Evolutionary conservation across 2,113 vertebrate genomes (phyloP).

Genomic region (Anguilla japonica): DNA sequence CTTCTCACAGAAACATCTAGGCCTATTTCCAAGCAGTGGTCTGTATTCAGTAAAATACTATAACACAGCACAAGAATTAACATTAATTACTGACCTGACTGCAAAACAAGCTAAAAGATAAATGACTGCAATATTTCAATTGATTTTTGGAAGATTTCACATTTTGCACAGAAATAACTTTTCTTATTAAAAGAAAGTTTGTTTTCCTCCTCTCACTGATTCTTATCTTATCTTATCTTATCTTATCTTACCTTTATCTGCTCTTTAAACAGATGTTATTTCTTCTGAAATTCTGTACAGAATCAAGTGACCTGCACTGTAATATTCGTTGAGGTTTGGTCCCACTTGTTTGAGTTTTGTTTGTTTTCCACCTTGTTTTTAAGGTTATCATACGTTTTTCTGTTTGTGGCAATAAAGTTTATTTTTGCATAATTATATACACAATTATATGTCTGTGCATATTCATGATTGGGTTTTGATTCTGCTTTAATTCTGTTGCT

Average conservation of each 20-base stretch:
- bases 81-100: background rate
- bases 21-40: background rate
- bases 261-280: background rate
- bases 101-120: background rate
- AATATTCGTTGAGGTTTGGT: constrained; percentile 26
- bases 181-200: background rate
- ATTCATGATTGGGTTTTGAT: background rate
- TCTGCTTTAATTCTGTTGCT: too few relatives aligned
- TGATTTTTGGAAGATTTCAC: background rate
- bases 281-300: background rate
- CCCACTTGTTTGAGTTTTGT: constrained; percentile 49
- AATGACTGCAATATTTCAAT: too few relatives aligned
- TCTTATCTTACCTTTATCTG: background rate
- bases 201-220: background rate
- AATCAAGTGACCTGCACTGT: background rate
- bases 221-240: background rate
- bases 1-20: background rate
- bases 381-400: constrained; percentile 58
- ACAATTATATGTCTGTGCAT: background rate
- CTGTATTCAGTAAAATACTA: background rate
- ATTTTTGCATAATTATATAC: constrained; percentile 85
- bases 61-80: background rate
- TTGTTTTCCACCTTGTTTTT: constrained; percentile 42
- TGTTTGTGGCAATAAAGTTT: constrained; percentile 91
- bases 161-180: constrained; percentile 3